phyloP scores from a whole-genome alignment of 2,797 vertebrate species.

The Dryobates pubescens region DNA sequence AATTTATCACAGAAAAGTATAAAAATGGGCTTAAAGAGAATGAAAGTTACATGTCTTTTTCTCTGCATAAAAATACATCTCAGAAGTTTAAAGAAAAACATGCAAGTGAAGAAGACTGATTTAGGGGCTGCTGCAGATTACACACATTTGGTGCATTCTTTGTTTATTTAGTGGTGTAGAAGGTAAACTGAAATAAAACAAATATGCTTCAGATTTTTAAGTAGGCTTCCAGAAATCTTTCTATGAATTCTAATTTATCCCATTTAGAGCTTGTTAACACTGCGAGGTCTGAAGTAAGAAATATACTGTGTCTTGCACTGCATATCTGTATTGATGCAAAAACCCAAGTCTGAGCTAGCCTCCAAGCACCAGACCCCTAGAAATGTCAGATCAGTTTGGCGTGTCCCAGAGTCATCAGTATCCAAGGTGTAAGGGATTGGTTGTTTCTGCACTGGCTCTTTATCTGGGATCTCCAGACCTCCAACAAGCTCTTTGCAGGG shows the following conservation, averaged over 20 bases:
- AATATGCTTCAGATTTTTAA: neutral
- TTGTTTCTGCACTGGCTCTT: neutral
- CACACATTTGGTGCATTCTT: neutral
- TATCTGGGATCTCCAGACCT: neutral
- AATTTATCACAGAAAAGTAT: constrained; percentile 25
- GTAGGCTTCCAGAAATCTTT: neutral
- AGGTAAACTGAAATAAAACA: constrained; percentile 13
- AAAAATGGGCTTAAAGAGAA: constrained; percentile 34
- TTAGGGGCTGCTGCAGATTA: neutral
- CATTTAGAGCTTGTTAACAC: neutral
- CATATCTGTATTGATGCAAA: neutral
- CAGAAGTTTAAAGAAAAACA: constrained; percentile 15
- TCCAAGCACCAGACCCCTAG: rapidly evolving
- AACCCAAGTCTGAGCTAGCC: neutral
- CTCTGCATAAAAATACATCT: neutral
- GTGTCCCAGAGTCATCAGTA: rapidly evolving
- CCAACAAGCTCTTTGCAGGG: neutral
- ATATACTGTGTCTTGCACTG: neutral
- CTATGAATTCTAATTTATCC: neutral
- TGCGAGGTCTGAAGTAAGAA: neutral
- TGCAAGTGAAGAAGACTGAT: constrained; percentile 14
- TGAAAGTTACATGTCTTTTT: constrained; percentile 23
- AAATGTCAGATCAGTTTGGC: rapidly evolving
- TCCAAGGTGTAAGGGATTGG: neutral
- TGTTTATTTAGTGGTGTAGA: neutral